Evolutionary conservation across 2,888 invertebrate species (phyloP).

Genomic region (Sesia apiformis): DNA sequence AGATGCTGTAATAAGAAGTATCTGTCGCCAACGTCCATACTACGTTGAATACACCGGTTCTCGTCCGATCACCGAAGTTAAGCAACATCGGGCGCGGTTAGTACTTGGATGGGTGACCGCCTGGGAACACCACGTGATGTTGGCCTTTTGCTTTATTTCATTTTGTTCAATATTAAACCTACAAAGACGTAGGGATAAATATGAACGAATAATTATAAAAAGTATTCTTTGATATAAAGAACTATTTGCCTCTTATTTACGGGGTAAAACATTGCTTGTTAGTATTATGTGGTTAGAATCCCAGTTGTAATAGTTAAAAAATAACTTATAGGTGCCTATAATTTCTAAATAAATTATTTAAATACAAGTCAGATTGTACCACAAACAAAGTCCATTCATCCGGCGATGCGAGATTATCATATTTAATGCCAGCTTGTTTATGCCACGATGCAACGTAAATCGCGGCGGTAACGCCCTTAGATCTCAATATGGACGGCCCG

Average conservation of each 20-base stretch:
- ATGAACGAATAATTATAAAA: too few species aligned
- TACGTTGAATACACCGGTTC: constrained; percentile 34
- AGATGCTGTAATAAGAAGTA: neutral
- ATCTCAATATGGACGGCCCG: constrained; percentile 45
- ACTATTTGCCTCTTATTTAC: too few species aligned
- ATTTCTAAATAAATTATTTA: too few species aligned
- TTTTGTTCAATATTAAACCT: too few species aligned
- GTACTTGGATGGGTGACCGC: constrained; percentile 26
- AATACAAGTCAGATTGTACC: neutral
- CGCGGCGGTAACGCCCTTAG: constrained; percentile 47
- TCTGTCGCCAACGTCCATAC: constrained; percentile 29
- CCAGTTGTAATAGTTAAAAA: too few species aligned
- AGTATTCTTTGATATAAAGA: too few species aligned
- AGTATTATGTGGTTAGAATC: too few species aligned
- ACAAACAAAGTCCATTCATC: constrained; percentile 44
- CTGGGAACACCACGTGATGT: constrained; percentile 20
- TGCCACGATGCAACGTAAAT: constrained; percentile 42
- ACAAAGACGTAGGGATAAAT: too few species aligned
- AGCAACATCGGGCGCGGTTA: constrained; percentile 41
- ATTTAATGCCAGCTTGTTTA: constrained; percentile 41
- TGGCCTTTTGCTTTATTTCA: neutral
- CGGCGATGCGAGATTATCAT: constrained; percentile 45
- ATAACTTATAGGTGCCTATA: too few species aligned
- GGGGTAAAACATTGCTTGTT: too few species aligned
- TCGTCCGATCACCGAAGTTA: constrained; percentile 26